Conservation (phyloP, 2,888 invertebrate genomes). For the Hyposoter dolosus region DNA sequence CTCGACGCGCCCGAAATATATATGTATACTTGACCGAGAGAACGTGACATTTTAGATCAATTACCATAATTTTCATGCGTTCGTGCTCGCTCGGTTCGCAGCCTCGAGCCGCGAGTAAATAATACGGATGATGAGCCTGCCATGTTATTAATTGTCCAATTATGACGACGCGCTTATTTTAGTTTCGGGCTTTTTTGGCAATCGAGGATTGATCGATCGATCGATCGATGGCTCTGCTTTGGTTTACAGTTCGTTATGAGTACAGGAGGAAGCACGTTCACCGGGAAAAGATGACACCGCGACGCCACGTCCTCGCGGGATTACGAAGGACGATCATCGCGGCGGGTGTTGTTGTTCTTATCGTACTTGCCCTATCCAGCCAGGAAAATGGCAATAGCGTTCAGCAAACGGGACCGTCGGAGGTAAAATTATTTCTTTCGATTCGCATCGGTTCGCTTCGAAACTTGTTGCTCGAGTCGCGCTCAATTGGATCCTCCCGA, state of each 20-base stretch:
- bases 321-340: slow-evolving; percentile 80
- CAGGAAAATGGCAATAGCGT: slow-evolving; percentile 80
- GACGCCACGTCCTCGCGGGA: slow-evolving; percentile 82
- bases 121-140: neutral
- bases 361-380: slow-evolving; percentile 80
- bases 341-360: slow-evolving; percentile 80
- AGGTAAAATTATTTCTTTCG: slow-evolving; percentile 74
- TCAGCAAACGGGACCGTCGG: slow-evolving; percentile 76
- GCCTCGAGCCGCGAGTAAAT: slow-evolving; percentile 4
- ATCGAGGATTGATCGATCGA: no score
- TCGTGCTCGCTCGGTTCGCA: neutral
- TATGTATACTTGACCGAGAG: slow-evolving; percentile 31
- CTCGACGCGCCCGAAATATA: slow-evolving; percentile 34
- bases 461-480: slow-evolving; percentile 40
- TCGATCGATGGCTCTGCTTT: neutral
- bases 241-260: slow-evolving; percentile 82
- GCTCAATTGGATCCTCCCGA: slow-evolving; percentile 59
- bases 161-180: neutral
- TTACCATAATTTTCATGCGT: slow-evolving; percentile 41
- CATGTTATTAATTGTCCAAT: slow-evolving; percentile 1
- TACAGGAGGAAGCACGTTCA: slow-evolving; percentile 80
- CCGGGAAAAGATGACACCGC: slow-evolving; percentile 83
- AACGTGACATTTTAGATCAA: slow-evolving; percentile 31
- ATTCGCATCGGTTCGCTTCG: slow-evolving; percentile 13
- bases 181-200: neutral